Percentiles rank a stretch among this genome's conserved stretches.
Evolutionary conservation across 2,888 invertebrate species (phyloP).

Genomic region (Anticlea derivata): DNA sequence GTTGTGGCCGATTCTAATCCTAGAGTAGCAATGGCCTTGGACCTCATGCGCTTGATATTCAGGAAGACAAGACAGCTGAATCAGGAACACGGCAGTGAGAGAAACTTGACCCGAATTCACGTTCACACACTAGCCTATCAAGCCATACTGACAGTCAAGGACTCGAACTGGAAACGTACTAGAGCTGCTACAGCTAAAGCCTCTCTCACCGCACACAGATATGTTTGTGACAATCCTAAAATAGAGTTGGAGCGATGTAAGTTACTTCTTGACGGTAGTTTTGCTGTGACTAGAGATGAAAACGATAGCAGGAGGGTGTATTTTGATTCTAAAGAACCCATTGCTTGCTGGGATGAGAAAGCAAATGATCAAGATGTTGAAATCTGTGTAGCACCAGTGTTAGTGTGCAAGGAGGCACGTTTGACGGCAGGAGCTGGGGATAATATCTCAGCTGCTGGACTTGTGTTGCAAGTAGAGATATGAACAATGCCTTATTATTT

Average conservation of each 20-base stretch:
- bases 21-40: conserved; percentile 90
- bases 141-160: conserved; percentile 88
- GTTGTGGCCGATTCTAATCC: conserved; percentile 91
- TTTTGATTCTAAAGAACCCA: conserved; percentile 88
- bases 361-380: conserved; percentile 80
- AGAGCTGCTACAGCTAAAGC: conserved; percentile 93
- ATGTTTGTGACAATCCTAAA: conserved; percentile 89
- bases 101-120: conserved; percentile 89
- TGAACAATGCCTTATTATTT: conserved; percentile 45
- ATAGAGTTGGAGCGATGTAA: conserved; percentile 77
- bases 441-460: conserved; percentile 94
- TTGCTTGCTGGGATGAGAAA: conserved; percentile 91
- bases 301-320: conserved; percentile 83
- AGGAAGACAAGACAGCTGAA: conserved; percentile 68
- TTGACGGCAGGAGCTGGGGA: conserved; percentile 95
- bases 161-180: conserved; percentile 89
- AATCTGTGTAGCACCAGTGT: conserved; percentile 92
- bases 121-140: conserved; percentile 95
- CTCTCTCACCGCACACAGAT: conserved; percentile 91
- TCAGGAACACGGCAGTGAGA: conserved; percentile 65
- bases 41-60: conserved; percentile 86
- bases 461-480: conserved; percentile 86
- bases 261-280: conserved; percentile 92
- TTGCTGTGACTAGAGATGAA: conserved; percentile 87
- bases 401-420: conserved; percentile 91